phyloP scores from a whole-genome alignment of 2,113 vertebrate species.

The Strigops habroptila region DNA sequence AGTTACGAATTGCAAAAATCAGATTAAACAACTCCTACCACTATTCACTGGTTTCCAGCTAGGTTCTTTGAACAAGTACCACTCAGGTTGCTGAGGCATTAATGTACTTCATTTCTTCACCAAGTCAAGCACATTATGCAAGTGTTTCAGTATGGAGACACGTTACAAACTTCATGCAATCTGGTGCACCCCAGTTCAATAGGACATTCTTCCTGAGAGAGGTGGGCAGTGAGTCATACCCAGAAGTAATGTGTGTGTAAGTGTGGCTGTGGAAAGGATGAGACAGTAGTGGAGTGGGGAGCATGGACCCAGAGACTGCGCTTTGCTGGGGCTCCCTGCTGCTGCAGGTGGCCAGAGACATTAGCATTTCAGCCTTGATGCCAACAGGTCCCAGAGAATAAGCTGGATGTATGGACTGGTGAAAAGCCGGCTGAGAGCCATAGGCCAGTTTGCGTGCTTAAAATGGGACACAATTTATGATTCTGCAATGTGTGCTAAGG shows the following conservation, averaged over 20 bases:
- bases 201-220: not conserved
- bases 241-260: not conserved
- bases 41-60: not conserved
- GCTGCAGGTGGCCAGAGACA: not conserved
- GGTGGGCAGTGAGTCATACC: not conserved
- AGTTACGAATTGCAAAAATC: not conserved
- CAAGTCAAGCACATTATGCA: not conserved
- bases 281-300: not conserved
- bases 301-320: fast-evolving
- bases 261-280: not conserved
- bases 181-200: not conserved
- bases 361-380: not conserved
- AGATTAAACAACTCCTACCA: not conserved
- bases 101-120: not conserved
- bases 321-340: not conserved
- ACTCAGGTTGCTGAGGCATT: not conserved
- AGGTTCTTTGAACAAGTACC: not conserved
- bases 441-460: not conserved
- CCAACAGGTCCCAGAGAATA: not conserved
- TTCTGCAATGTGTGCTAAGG: not conserved
- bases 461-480: not conserved
- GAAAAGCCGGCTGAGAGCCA: not conserved
- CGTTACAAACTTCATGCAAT: not conserved
- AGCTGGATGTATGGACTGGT: not conserved
- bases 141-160: not conserved